Base-by-base conservation (phyloP, 1,140 invertebrate genomes). In the Anastrepha obliqua region DNA sequence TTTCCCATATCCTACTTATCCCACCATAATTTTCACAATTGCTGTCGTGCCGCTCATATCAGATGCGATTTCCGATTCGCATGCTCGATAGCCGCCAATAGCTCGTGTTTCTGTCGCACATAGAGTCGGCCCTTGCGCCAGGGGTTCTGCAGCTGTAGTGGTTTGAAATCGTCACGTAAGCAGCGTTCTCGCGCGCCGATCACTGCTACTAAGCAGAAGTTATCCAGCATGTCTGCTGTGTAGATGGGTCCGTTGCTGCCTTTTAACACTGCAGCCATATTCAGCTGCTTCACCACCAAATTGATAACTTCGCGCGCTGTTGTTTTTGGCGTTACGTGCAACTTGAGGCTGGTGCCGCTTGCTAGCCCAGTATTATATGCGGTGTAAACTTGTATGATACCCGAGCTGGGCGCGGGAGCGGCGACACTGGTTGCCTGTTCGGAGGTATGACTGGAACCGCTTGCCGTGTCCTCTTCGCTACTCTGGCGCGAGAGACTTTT, bases 351-450 rank as follows among this genome's bases (percentile, higher is more conserved):
- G 2, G 98, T 99, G 0, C 98, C 98, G 65, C 95, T 96, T 5
- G 97, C 97, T 88, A 99, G 93, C 42, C 98, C 98, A 0, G 98
- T 99, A 89, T 99, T 97, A 92, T 99, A 99, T 3, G 98, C 98
- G 1, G 98, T 98, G 92, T 97, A 99, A 42, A 99, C 98, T 96
- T 97, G 96, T 39, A 96, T 94, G 88, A 96, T 96, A 47, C 96
- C 96, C 0, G 90, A 89, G 20, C 51, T 65, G 29, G 58, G 60
- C 15, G 44, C n/a, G n/a, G 39, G 13, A 8, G 11, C 67, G 42
- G 59, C 42, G 47, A 78, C n/a, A 87, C 60, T 88, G 15, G 59
- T 15, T 6, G 85, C 55, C 86, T 89, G 91, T 7, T 92, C 91
- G 0, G 90, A 86, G 59, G 89, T 90, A 2, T 91, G 89, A 78